A percentile compares a stretch with the other conserved stretches of the same genome.
Evolutionary conservation across 2,797 vertebrate genomes (phyloP).

Genomic region (Simalia tracyae): DNA sequence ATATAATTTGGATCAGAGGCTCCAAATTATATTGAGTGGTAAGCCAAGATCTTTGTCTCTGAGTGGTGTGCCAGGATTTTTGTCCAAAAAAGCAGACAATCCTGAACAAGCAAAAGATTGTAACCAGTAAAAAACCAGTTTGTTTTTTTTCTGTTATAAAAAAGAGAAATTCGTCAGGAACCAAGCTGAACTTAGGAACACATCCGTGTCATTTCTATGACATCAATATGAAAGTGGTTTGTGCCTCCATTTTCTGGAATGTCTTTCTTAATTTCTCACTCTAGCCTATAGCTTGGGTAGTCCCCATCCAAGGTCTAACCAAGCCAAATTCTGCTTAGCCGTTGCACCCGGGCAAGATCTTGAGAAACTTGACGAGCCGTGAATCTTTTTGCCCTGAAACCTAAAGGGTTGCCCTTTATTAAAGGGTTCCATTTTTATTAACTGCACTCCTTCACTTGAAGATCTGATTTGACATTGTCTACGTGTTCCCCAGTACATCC

Average conservation of each 20-base stretch:
- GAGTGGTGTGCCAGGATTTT: too few species aligned
- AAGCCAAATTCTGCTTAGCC: neutral
- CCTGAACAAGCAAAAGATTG: too few species aligned
- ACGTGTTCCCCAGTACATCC: constrained; percentile 83
- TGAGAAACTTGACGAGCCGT: neutral
- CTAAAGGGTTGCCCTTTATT: neutral
- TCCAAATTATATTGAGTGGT: too few species aligned
- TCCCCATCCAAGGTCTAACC: neutral
- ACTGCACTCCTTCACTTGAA: neutral
- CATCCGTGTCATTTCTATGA: neutral
- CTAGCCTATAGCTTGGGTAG: neutral
- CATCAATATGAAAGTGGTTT: neutral
- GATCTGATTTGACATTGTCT: neutral
- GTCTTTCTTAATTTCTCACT: neutral
- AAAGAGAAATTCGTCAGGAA: too few species aligned
- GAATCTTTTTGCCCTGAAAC: neutral
- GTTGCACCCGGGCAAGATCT: neutral
- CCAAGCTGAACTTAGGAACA: neutral
- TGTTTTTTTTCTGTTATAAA: too few species aligned
- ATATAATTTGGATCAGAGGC: too few species aligned
- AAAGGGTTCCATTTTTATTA: too few species aligned
- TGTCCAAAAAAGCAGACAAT: too few species aligned
- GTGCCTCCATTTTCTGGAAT: neutral
- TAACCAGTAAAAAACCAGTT: too few species aligned
- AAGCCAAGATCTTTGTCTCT: too few species aligned